These are phyloP conservation scores for Nudaria mundana DNA, from an alignment of 2,888 invertebrate species.

Conservation along the genomic window DNA sequence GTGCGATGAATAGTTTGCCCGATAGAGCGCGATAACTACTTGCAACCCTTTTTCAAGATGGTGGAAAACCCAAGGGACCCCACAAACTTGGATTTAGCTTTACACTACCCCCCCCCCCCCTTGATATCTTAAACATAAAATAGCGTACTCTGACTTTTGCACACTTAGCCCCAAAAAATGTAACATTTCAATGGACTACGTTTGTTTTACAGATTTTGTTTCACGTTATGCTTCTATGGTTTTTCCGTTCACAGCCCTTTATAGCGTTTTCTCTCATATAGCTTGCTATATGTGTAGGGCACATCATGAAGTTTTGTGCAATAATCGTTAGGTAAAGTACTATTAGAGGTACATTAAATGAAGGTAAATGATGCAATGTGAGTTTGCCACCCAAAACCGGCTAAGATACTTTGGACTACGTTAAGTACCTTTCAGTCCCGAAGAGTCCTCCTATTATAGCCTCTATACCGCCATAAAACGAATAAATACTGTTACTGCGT, in stretches of 20 bases:
- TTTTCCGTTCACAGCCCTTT: no score
- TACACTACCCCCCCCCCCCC: no score
- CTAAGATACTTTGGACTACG: conserved; percentile 19
- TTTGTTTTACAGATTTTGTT: no score
- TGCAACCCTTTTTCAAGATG: no score
- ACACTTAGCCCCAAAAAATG: no score
- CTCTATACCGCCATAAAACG: conserved; percentile 26
- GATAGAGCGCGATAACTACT: no score
- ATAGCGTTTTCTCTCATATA: neutral
- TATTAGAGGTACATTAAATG: conserved; percentile 17
- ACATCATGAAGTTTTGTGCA: conserved; percentile 20
- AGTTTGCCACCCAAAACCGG: conserved; percentile 17
- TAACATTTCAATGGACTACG: no score
- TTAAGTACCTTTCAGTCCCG: conserved; percentile 21
- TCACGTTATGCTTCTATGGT: neutral
- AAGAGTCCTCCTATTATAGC: conserved; percentile 19
- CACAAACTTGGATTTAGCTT: no score
- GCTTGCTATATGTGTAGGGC: conserved; percentile 3
- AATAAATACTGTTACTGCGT: conserved; percentile 19
- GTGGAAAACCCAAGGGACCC: no score
- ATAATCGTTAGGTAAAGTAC: conserved; percentile 16
- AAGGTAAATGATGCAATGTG: conserved; percentile 14
- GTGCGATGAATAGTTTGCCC: no score
- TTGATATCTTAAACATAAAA: no score
- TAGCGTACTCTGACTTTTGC: no score